Evolutionary conservation across 2,797 vertebrate species (phyloP).

Genomic region (Percopsis omiscomaycus): DNA sequence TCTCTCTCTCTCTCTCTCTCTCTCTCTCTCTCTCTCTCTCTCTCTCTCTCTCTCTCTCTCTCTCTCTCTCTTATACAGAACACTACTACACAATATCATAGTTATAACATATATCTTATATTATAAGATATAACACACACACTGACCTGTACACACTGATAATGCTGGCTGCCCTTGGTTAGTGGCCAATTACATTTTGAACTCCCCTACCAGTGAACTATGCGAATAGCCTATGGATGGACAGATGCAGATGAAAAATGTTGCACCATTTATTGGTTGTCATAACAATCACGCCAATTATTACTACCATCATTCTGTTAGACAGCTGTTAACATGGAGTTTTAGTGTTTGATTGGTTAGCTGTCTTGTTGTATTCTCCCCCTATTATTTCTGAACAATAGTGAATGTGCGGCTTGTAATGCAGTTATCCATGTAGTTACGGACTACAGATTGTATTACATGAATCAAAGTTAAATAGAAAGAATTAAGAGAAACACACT

Average conservation of each 20-base stretch:
- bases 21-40: not conserved
- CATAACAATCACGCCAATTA: slow-evolving; percentile 26
- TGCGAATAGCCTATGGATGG: not conserved
- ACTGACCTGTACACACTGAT: too few relatives aligned
- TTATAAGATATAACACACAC: too few relatives aligned
- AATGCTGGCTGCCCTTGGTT: too few relatives aligned
- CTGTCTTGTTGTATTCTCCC: slow-evolving; percentile 20
- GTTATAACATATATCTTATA: too few relatives aligned
- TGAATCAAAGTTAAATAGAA: slow-evolving; percentile 12
- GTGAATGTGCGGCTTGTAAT: slow-evolving; percentile 28
- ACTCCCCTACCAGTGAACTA: too few relatives aligned
- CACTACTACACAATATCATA: too few relatives aligned
- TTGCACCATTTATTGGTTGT: slow-evolving; percentile 31
- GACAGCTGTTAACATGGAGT: slow-evolving; percentile 1
- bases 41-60: too few relatives aligned
- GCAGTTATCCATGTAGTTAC: slow-evolving; percentile 20
- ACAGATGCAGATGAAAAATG: slow-evolving; percentile 20
- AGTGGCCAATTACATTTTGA: too few relatives aligned
- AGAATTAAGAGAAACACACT: slow-evolving; percentile 1
- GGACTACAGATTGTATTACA: slow-evolving; percentile 13
- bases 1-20: slow-evolving; percentile 4
- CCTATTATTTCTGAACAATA: not conserved
- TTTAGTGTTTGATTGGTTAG: slow-evolving; percentile 16
- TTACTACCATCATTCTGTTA: slow-evolving; percentile 10
- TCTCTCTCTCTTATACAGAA: too few relatives aligned